phyloP scores from a whole-genome alignment of 53 echinoderm and acorn worm species.

The Crossaster papposus region DNA sequence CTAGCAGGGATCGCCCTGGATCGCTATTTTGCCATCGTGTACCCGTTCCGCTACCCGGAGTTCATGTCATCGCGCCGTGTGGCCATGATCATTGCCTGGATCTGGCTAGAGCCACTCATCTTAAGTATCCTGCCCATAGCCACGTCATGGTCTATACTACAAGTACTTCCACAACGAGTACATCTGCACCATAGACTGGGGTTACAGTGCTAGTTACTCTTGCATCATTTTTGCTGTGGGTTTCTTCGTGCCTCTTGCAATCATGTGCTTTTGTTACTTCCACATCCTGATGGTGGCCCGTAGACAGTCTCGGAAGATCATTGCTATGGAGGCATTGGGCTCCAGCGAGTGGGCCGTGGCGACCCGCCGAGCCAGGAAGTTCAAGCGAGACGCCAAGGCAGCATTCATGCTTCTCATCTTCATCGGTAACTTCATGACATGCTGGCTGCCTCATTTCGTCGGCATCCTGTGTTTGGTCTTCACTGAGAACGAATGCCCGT shows the following conservation, averaged over 20 bases:
- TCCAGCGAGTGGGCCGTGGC: slow-evolving; percentile 3
- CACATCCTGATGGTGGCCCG: slow-evolving; percentile 78
- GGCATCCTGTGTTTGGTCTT: slow-evolving; percentile 71
- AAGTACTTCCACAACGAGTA: slow-evolving; percentile 70
- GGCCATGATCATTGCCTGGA: slow-evolving; percentile 65
- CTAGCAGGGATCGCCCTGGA: slow-evolving; percentile 86
- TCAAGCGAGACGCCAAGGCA: slow-evolving; percentile 79
- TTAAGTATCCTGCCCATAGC: slow-evolving; percentile 68
- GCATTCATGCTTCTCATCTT: slow-evolving; percentile 78
- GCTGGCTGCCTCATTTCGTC: slow-evolving; percentile 79
- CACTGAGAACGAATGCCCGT: slow-evolving; percentile 28
- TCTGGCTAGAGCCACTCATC: slow-evolving; percentile 73
- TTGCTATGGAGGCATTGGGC: slow-evolving; percentile 20
- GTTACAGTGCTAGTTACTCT: slow-evolving; percentile 59
- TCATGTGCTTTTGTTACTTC: slow-evolving; percentile 77
- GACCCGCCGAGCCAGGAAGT: slow-evolving; percentile 53
- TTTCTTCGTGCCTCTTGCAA: slow-evolving; percentile 61
- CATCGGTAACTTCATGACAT: slow-evolving; percentile 83
- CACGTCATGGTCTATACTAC: slow-evolving; percentile 69
- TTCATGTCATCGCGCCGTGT: slow-evolving; percentile 64
- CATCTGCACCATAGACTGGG: slow-evolving; percentile 83
- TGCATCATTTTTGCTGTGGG: slow-evolving; percentile 52
- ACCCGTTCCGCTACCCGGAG: slow-evolving; percentile 71
- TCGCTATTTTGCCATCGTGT: slow-evolving; percentile 77
- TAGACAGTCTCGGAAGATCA: slow-evolving; percentile 67